Evolutionary conservation across 2,888 invertebrate genomes (phyloP), one percentile per base, ranked within the genome.

Genomic region (Drosophila algonquin): DNA sequence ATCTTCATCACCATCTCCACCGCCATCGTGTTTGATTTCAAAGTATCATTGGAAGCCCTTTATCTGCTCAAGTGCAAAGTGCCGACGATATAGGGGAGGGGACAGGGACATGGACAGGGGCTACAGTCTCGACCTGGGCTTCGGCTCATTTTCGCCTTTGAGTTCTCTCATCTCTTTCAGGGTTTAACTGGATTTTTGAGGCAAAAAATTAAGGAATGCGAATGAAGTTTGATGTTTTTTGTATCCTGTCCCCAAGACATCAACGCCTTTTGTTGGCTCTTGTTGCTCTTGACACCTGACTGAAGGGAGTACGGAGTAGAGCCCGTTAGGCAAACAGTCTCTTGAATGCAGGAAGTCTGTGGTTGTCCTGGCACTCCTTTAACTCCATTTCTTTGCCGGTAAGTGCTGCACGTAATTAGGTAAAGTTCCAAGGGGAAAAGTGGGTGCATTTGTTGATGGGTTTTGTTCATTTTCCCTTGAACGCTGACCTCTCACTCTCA

Each of bases 21-120:
- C 27, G 48, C 30, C 59, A 67, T 56, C 86, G 88, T 82, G 76
- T 89, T 86, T 78, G 81, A 87, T 89, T 89, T 88, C 89, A 90
- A 88, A 89, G 89, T 88, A 89, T 89, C 89, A 79, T 73, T 79
- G 78, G 68, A 32, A 73, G 81, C 73, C 78, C 70, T 79, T 81
- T 81, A 54, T 70, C 53, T 54, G 61, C 44, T 67, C 24, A 58
- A 67, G 57, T 65, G 52, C 71, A 27, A 24, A 32, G 21, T 40
- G 14, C n/a, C 40, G 7, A 14, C 40, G 5, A 14, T 40, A 2
- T 0, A 6, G 40, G 14, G 6, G 5, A 3, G 5, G 12, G 35
- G 35, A 9, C 3, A 7, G 16, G 16, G 8, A 44, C 30, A 21
- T 14, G 63, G 3, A 10, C 14, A 9, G 45, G 45, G 61, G 27